Evolutionary conservation across 2,797 vertebrate genomes (phyloP), one percentile per base, ranked within the genome.

Genomic region (Geotrypetes seraphini): DNA sequence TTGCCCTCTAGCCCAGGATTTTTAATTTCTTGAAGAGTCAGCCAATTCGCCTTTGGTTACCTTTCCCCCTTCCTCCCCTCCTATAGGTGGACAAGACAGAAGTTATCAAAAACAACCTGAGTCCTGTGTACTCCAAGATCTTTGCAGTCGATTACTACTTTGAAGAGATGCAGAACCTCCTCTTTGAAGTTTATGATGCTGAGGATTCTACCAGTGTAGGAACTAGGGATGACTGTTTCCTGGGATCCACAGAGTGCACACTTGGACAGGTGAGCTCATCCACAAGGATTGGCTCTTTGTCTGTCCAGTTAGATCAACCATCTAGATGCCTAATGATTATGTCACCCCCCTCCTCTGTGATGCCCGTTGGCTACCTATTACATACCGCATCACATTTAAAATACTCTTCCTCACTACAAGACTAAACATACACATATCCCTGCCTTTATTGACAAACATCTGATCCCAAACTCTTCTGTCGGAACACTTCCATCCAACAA

Each of bases 211-310:
- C 43, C 12, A 40, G 50, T 8, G 33, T 47, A 19, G 39, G 43
- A 4, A 40, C 43, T 9, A 36, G 30, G 5, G 50, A 40, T 0
- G 57, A 57, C 6, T 43, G 37, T 31, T 52, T 66, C 21, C 51
- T 71, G 0, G 71, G 71, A 10, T 41, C 35, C 2, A 31, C 34
- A 0, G 66, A 74, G 31, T 72, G 69, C 20, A 63, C 69, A 25
- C 22, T 74, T 41, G 71, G 69, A 10, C 71, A 74, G 69, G 71
- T 74, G 22, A 45, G 55, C 13, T n/a, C n/a, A n/a, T n/a, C n/a
- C n/a, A n/a, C 3, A 3, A 4, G 1, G 5, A 7, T 6, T 7
- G 2, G 4, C 3, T 4, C 28, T 6, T 5, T 5, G 5, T 7
- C n/a, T n/a, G n/a, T n/a, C n/a, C n/a, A n/a, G n/a, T n/a, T n/a